Evolutionary conservation across 2,113 vertebrate genomes (phyloP).

Genomic region (Prunella himalayana): DNA sequence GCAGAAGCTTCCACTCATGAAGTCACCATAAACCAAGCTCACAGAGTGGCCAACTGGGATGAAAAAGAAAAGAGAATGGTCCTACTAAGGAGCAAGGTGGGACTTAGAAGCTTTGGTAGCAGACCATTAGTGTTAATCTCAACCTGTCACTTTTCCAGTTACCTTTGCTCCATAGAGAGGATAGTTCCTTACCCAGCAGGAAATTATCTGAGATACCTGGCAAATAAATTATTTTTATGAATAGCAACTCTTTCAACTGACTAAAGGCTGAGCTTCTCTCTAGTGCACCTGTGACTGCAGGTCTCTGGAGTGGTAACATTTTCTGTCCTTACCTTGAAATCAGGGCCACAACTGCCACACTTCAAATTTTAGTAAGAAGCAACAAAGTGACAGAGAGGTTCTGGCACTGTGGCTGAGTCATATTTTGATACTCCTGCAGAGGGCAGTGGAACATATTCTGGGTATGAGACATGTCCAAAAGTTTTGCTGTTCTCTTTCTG

Average conservation of each 20-base stretch:
- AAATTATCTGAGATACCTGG: neutral
- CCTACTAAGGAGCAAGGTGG: neutral
- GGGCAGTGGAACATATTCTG: neutral
- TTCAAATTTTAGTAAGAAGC: neutral
- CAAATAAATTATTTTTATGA: neutral
- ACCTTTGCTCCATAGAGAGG: neutral
- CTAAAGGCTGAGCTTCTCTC: neutral
- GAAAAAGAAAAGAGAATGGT: neutral
- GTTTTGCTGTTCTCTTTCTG: neutral
- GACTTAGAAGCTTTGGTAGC: neutral
- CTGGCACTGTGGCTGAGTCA: neutral
- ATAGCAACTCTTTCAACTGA: neutral
- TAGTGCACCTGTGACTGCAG: neutral
- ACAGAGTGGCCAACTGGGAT: neutral
- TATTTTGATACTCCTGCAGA: neutral
- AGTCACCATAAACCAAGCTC: neutral
- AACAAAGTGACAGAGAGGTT: neutral
- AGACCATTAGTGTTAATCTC: neutral
- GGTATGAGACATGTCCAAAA: neutral
- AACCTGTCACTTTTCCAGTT: neutral
- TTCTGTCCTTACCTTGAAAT: neutral
- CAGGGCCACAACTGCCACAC: too few species aligned
- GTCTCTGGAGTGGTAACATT: neutral
- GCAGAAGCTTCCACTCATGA: neutral
- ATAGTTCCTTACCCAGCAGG: neutral